phyloP scores from a whole-genome alignment of 2,113 vertebrate species.

The Nicator chloris region DNA sequence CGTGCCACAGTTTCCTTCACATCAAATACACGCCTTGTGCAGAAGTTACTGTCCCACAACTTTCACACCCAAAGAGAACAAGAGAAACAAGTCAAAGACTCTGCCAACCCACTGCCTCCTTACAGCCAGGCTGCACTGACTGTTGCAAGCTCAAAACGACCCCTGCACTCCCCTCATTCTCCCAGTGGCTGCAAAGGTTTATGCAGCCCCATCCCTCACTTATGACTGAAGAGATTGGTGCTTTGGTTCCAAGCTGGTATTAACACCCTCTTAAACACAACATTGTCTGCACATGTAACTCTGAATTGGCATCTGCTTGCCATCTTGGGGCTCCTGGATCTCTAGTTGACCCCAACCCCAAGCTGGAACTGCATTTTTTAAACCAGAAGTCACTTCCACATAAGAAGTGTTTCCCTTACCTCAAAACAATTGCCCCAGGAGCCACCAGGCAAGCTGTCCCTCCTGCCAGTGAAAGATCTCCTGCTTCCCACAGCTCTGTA shows the following conservation, averaged over 20 bases:
- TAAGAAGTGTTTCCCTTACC: background rate
- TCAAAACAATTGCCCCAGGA: background rate
- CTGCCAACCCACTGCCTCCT: background rate
- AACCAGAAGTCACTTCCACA: background rate
- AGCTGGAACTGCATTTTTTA: background rate
- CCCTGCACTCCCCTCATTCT: background rate
- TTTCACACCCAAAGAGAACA: background rate
- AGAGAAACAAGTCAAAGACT: background rate
- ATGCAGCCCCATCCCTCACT: background rate
- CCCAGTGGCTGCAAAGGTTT: background rate
- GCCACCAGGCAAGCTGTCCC: background rate
- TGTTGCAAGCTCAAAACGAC: background rate
- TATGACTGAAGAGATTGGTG: background rate
- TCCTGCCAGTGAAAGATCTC: background rate
- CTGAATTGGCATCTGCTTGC: rapidly evolving
- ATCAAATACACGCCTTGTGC: background rate
- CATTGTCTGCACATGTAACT: background rate
- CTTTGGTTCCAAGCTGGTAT: background rate
- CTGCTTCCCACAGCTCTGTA: background rate
- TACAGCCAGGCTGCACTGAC: background rate
- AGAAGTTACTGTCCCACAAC: background rate
- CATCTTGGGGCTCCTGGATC: background rate
- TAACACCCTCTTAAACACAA: background rate
- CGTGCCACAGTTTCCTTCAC: background rate
- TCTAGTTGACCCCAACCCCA: background rate